Percentiles rank a stretch among this genome's conserved stretches.
phyloP scores from a whole-genome alignment of 2,797 vertebrate species.

The Phataginus tetradactyla region DNA sequence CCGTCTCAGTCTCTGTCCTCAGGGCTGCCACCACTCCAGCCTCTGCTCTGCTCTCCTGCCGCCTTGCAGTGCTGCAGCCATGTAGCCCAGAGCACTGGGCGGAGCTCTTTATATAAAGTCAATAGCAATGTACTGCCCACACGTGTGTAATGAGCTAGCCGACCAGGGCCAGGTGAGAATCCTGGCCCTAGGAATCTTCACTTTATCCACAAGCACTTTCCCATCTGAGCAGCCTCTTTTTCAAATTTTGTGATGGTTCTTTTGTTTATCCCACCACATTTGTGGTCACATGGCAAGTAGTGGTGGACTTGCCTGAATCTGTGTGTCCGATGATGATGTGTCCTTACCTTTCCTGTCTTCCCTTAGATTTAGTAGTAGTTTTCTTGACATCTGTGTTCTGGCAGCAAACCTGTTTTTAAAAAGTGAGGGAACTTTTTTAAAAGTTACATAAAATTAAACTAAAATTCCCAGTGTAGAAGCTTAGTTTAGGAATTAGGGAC shows the following conservation, averaged over 20 bases:
- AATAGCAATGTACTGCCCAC: too few species aligned
- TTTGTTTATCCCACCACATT: neutral
- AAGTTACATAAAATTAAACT: constrained; percentile 20
- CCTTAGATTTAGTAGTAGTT: neutral
- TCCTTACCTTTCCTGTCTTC: neutral
- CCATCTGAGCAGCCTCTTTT: neutral
- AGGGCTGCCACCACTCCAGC: too few species aligned
- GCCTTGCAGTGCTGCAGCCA: too few species aligned
- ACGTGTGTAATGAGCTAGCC: too few species aligned
- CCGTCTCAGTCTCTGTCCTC: too few species aligned
- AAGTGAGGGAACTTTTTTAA: neutral
- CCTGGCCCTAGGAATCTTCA: too few species aligned
- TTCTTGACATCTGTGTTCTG: neutral
- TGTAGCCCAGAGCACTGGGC: too few species aligned
- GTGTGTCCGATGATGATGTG: neutral
- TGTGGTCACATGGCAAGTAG: neutral
- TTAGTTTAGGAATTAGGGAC: constrained; percentile 2
- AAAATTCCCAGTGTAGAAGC: neutral
- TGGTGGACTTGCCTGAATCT: neutral
- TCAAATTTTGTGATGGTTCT: neutral
- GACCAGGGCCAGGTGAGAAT: too few species aligned
- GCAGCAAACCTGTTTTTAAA: neutral
- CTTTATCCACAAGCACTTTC: neutral
- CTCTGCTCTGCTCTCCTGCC: too few species aligned
- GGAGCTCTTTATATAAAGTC: too few species aligned